Evolutionary conservation across 2,113 vertebrate species (phyloP), one percentile per base, ranked within the genome.

Genomic region (Cochlearius cochlearius): DNA sequence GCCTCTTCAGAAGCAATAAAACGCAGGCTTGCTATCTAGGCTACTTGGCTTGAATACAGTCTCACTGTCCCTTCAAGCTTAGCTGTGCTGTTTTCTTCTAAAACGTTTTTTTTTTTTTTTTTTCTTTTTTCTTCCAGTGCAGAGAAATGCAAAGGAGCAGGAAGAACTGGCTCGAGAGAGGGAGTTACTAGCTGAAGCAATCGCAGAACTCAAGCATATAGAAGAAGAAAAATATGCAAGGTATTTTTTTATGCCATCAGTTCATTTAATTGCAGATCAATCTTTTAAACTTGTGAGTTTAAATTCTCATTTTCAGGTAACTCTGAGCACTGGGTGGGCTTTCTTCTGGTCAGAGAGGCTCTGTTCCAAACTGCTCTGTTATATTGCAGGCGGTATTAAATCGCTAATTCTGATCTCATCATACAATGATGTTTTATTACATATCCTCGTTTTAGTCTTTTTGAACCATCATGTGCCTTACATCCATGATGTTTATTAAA

Each of bases 171-270:
- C 86, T 49, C 23, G 71, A 76, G 98, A 99, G 74, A 97, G 86
- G 84, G 97, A 98, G 21, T 95, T 97, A 47, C 76, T 99, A 50
- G 96, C 86, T 27, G 95, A 93, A 94, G 83, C 91, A 45, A 58
- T 98, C 12, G 75, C 97, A 92, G 95, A 98, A 80, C 97, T 97
- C 4, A 95, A 98, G 64, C 56, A 80, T 55, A 73, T 94, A n/a
- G 98, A 99, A 20, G 88, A 97, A 55, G 98, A 99, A 97, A 96
- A 91, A 53, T 92, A 90, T 66, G 79, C 55, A 71, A 98, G 98
- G 98, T 98, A 95, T 43, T 53, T 21, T 52, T 60, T 9, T 4
- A 7, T 29, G 23, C 23, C 22, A 11, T 53, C 0, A 0, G 10
- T 49, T 56, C 4, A 7, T 59, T 91, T 63, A 43, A 12, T 45